Percentiles rank a stretch among this genome's conserved stretches.
Evolutionary conservation across 1,140 invertebrate genomes (phyloP).

Genomic region (Drosophila sucinea): DNA sequence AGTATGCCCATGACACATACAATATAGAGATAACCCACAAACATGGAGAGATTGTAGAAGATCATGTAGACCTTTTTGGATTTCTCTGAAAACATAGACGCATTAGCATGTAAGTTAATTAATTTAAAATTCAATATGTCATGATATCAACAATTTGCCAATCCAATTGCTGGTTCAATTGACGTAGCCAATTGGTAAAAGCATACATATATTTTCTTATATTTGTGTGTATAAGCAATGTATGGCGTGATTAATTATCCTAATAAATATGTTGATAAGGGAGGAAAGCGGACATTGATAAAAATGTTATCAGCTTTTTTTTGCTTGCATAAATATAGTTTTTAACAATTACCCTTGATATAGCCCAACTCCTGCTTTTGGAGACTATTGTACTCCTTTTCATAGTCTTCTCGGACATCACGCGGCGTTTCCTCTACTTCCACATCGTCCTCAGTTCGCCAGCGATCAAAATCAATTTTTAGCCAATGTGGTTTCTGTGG

Average conservation of each 20-base stretch:
- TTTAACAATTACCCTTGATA: conserved; percentile 86
- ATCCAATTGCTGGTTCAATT: too few species aligned
- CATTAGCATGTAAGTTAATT: not conserved
- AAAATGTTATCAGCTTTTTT: too few species aligned
- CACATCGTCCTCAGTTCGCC: conserved; percentile 89
- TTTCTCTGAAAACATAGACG: conserved; percentile 85
- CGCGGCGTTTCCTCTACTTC: conserved; percentile 86
- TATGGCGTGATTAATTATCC: too few species aligned
- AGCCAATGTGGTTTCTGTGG: conserved; percentile 94
- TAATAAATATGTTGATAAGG: too few species aligned
- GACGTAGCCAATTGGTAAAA: too few species aligned
- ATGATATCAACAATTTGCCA: too few species aligned
- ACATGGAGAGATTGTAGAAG: conserved; percentile 96
- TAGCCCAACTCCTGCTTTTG: conserved; percentile 92
- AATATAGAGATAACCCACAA: conserved; percentile 93
- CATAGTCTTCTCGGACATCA: conserved; percentile 89
- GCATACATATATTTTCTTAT: too few species aligned
- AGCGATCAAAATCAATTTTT: conserved; percentile 95
- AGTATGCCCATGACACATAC: conserved; percentile 89
- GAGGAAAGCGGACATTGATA: too few species aligned
- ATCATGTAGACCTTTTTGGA: conserved; percentile 93
- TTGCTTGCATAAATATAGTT: not conserved
- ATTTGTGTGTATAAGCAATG: too few species aligned
- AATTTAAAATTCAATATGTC: not conserved
- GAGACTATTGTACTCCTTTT: conserved; percentile 89